A percentile compares a stretch with the other conserved stretches of the same genome.
Conservation (phyloP, 2,113 vertebrate genomes). For the Clarias batrachus region DNA sequence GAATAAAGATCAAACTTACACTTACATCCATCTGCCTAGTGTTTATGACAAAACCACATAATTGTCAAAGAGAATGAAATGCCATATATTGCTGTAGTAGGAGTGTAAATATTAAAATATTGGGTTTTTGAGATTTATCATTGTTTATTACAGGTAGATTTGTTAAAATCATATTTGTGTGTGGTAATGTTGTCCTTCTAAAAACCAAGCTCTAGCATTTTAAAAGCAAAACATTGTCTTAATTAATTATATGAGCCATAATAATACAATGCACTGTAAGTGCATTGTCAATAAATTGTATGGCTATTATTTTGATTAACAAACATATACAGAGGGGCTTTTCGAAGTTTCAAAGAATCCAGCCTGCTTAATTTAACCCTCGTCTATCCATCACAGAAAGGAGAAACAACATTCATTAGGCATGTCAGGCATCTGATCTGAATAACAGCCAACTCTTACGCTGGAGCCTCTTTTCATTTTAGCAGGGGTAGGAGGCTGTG, state of each 20-base stretch:
- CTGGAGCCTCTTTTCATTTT: constrained; percentile 25
- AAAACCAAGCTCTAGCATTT: neutral
- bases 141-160: neutral
- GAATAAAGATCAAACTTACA: neutral
- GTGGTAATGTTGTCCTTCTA: neutral
- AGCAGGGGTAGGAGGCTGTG: constrained; percentile 42
- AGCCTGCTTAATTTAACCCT: neutral
- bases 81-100: neutral
- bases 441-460: constrained; percentile 21
- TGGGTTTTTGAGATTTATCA: neutral
- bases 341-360: neutral
- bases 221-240: neutral
- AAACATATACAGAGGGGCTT: neutral
- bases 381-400: neutral
- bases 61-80: neutral
- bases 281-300: too few relatives aligned
- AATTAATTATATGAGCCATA: neutral
- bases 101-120: neutral
- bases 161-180: neutral
- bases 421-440: constrained; percentile 18
- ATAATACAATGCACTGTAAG: neutral
- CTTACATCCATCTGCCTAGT: neutral
- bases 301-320: constrained; percentile 16
- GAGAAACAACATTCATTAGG: constrained; percentile 25
- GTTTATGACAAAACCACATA: neutral